Conservation (phyloP, 2,888 invertebrate species). For the Chaetogeoica ovagalla region DNA sequence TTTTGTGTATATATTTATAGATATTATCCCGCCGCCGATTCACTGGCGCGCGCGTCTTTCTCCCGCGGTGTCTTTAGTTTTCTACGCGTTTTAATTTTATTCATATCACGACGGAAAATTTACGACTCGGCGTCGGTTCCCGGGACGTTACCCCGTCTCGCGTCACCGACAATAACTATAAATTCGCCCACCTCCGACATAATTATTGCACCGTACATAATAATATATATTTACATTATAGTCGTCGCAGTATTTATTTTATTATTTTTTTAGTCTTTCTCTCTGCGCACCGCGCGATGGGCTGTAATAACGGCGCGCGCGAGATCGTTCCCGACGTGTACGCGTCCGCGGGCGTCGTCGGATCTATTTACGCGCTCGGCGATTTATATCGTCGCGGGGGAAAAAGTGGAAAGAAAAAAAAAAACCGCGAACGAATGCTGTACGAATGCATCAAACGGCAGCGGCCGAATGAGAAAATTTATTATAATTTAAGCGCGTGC, state of each 20-base stretch:
- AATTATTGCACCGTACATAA: slow-evolving; percentile 35
- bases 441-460: too few relatives aligned
- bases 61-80: background rate
- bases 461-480: too few relatives aligned
- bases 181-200: slow-evolving; percentile 52
- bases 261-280: background rate
- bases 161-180: slow-evolving; percentile 49
- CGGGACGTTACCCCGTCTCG: slow-evolving; percentile 34
- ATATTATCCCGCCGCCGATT: too few relatives aligned
- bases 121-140: slow-evolving; percentile 30
- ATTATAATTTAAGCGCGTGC: background rate
- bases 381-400: background rate
- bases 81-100: slow-evolving; percentile 15
- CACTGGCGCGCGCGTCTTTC: background rate
- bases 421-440: background rate
- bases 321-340: too few relatives aligned
- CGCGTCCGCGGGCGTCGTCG: too few relatives aligned
- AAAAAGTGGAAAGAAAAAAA: too few relatives aligned
- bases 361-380: too few relatives aligned
- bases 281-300: too few relatives aligned
- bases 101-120: slow-evolving; percentile 39
- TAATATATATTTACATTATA: slow-evolving; percentile 4
- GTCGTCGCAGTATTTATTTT: slow-evolving; percentile 8
- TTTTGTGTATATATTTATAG: too few relatives aligned
- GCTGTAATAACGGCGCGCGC: background rate